Evolutionary conservation across 2,113 vertebrate genomes (phyloP).

Genomic region (Corvus cornix): DNA sequence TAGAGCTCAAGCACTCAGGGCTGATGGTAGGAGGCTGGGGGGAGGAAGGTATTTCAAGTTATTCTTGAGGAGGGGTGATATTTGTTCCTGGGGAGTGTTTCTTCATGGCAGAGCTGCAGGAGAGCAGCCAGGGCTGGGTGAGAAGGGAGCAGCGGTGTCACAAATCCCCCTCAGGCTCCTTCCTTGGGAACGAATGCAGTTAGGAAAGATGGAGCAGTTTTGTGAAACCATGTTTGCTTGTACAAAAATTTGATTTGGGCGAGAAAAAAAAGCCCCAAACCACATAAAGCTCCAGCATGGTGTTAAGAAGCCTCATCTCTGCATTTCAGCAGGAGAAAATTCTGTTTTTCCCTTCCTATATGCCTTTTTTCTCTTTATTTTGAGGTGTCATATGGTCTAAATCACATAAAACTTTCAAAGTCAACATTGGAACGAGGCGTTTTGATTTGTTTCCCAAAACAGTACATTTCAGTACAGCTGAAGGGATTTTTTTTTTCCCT

Average conservation of each 20-base stretch:
- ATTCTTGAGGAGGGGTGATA: not conserved
- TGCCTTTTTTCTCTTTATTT: conserved; percentile 38
- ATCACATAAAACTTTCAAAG: conserved; percentile 59
- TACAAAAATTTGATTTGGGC: conserved; percentile 2
- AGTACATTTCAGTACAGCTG: conserved; percentile 32
- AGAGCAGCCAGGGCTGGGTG: not conserved
- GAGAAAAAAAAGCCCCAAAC: not conserved
- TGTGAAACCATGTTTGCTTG: not conserved
- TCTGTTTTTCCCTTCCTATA: conserved; percentile 1
- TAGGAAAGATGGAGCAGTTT: not conserved
- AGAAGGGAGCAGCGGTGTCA: not conserved
- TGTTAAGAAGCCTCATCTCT: conserved; percentile 28
- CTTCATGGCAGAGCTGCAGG: not conserved
- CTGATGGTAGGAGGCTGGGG: not conserved
- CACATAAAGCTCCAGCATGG: not conserved
- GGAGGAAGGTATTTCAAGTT: not conserved
- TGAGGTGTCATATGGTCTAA: conserved; percentile 52
- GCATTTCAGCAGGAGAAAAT: not conserved
- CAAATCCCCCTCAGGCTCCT: not conserved
- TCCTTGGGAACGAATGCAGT: not conserved
- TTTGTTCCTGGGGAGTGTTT: not conserved
- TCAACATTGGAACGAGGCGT: conserved; percentile 34
- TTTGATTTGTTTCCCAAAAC: conserved; percentile 60
- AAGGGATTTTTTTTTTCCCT: not conserved
- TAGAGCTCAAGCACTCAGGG: not conserved